Conservation (phyloP, 2,113 vertebrate genomes). For the Salvelinus fontinalis region DNA sequence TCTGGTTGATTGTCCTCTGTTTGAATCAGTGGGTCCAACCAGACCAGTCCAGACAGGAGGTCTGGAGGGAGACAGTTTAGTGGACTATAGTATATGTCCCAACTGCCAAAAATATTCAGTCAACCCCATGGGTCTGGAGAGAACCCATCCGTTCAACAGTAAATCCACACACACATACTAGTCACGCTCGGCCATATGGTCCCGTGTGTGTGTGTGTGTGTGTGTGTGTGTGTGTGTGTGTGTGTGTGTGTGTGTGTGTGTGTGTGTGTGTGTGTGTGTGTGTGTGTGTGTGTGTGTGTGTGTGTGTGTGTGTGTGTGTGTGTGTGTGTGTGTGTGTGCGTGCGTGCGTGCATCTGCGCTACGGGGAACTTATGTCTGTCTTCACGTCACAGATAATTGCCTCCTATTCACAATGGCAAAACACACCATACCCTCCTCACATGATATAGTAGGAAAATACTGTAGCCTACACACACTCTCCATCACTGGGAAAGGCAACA, state of each 20-base stretch:
- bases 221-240: constrained; percentile 38
- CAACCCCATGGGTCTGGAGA: constrained; percentile 53
- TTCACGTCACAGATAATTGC: constrained; percentile 90
- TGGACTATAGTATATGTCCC: constrained; percentile 49
- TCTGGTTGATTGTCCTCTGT: too few species aligned
- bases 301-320: too few species aligned
- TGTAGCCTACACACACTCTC: background rate
- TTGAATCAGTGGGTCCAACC: too few species aligned
- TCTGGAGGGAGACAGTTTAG: constrained; percentile 2
- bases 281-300: too few species aligned
- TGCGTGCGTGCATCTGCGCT: constrained; percentile 22
- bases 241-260: constrained; percentile 37
- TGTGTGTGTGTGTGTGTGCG: constrained; percentile 30
- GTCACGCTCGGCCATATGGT: constrained; percentile 29
- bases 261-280: constrained; percentile 39
- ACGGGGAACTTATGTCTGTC: constrained; percentile 75
- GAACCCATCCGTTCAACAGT: constrained; percentile 57
- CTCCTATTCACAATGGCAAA: constrained; percentile 80
- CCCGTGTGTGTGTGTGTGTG: background rate
- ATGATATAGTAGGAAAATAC: background rate
- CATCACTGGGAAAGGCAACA: background rate
- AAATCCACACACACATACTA: constrained; percentile 50
- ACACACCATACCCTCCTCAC: constrained; percentile 72
- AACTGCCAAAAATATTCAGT: constrained; percentile 69
- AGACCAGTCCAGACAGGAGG: too few species aligned